Conservation (phyloP, 2,797 vertebrate species). For the Carduelis carduelis region DNA sequence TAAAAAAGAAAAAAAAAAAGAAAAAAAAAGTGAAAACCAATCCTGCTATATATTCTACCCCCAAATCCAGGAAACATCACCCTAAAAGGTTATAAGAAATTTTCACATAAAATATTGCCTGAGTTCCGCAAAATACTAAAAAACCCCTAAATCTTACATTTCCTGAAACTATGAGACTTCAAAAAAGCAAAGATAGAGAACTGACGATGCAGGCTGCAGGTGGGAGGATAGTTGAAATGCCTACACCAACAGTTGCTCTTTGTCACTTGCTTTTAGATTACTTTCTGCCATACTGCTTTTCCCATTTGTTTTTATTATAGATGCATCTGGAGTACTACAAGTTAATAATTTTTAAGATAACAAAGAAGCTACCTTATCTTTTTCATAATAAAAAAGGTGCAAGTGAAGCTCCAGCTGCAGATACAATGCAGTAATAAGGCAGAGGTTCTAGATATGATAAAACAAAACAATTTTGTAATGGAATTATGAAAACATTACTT, state of each 20-base stretch:
- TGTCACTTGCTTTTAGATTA: background rate
- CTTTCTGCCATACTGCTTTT: background rate
- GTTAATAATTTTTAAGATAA: constrained; percentile 6
- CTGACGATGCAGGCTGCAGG: background rate
- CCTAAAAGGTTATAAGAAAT: background rate
- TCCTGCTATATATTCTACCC: background rate
- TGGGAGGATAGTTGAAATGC: background rate
- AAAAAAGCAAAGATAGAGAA: background rate
- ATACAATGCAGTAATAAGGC: background rate
- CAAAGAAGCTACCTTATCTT: background rate
- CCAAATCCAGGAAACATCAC: background rate
- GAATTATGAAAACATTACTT: constrained; percentile 20
- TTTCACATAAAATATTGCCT: background rate
- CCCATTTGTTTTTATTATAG: background rate
- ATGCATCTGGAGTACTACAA: background rate
- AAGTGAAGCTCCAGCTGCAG: background rate
- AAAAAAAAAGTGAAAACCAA: background rate
- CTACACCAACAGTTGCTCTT: background rate
- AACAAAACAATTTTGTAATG: background rate
- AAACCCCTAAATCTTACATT: background rate
- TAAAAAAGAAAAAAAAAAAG: background rate
- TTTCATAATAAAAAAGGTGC: background rate
- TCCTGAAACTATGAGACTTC: background rate
- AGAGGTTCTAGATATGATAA: background rate
- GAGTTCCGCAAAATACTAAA: background rate